Evolutionary conservation across 2,888 invertebrate genomes (phyloP).

Genomic region (Synergus itoensis): DNA sequence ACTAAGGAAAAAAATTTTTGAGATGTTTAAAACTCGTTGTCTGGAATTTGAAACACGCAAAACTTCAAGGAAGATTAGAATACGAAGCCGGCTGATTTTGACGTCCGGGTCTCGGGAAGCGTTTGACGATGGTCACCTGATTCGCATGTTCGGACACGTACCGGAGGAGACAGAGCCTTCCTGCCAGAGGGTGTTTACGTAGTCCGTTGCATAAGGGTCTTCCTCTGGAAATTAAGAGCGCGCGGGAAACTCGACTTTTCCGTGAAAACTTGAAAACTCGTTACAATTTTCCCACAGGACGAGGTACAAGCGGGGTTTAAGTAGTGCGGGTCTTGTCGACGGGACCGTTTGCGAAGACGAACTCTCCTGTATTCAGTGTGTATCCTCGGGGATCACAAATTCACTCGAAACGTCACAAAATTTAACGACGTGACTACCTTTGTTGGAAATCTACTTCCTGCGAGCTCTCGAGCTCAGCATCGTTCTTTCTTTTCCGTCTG

Average conservation of each 20-base stretch:
- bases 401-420: conserved; percentile 49
- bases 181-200: conserved; percentile 64
- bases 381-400: conserved; percentile 57
- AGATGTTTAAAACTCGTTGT: conserved; percentile 12
- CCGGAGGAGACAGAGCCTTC: conserved; percentile 11
- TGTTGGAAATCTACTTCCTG: conserved; percentile 50
- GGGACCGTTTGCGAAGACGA: conserved; percentile 30
- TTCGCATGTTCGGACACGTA: conserved; percentile 36
- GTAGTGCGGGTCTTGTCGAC: conserved; percentile 4
- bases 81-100: conserved; percentile 22
- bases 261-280: not conserved
- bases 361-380: conserved; percentile 55
- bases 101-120: not conserved
- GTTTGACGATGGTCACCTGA: conserved; percentile 42
- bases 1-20: not conserved
- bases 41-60: not conserved
- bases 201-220: conserved; percentile 67
- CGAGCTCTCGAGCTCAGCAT: conserved; percentile 56
- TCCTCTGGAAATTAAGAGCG: conserved; percentile 58
- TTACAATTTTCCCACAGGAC: not conserved
- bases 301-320: conserved; percentile 17
- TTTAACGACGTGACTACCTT: conserved; percentile 49
- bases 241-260: conserved; percentile 63
- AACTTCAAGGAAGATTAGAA: not conserved
- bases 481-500: conserved; percentile 49